Percentiles rank a stretch among this genome's conserved stretches.
These are phyloP conservation scores for Chrysomela aeneicollis DNA, from an alignment of 2,888 invertebrate genomes.

Conservation along the genomic window DNA sequence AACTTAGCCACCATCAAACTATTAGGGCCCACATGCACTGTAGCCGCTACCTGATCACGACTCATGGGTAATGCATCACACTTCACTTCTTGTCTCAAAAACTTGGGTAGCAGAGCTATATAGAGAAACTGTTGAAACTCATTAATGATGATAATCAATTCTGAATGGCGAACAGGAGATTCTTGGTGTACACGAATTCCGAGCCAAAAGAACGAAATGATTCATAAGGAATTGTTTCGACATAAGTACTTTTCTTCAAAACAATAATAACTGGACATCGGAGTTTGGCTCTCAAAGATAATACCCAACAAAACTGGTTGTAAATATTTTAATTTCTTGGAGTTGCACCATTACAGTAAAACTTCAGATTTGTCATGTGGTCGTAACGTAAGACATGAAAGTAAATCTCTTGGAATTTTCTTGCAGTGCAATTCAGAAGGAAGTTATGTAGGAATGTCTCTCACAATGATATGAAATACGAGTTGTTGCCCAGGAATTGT, in stretches of 20 bases:
- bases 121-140: no score
- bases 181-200: background rate
- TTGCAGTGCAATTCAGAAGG: background rate
- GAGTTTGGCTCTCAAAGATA: constrained; percentile 4
- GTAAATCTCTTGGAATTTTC: constrained; percentile 2
- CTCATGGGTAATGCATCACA: no score
- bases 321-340: constrained; percentile 23
- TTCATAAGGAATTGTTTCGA: constrained; percentile 13
- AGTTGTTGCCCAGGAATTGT: background rate
- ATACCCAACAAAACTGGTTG: constrained; percentile 16
- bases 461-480: background rate
- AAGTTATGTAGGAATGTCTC: background rate
- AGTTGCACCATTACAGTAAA: constrained; percentile 21
- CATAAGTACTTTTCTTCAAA: constrained; percentile 24
- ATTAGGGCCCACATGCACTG: no score
- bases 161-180: background rate
- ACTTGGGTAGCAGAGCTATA: no score
- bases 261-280: constrained; percentile 23
- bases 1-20: no score
- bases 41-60: no score
- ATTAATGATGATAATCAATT: background rate
- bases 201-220: constrained; percentile 1
- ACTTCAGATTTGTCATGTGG: constrained; percentile 14
- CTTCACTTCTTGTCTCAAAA: no score
- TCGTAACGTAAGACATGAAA: constrained; percentile 7